Base-by-base conservation (phyloP, 2,888 invertebrate species). In the Electrophaes corylata region DNA sequence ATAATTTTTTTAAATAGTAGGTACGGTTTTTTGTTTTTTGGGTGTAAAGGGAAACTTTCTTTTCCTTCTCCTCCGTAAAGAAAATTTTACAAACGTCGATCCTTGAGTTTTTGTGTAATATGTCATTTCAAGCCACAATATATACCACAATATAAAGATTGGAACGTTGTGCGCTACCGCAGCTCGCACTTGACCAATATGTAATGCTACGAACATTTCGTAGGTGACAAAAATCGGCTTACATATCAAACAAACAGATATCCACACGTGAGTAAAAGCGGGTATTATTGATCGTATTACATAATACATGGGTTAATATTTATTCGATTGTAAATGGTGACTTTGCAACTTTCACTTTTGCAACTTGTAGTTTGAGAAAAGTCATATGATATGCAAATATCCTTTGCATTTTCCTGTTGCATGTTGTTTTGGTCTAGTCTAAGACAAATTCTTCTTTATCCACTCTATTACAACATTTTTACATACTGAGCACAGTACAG, bases 341-440 rank as follows among this genome's bases (percentile, higher is more conserved):
- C 76, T 76, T 76, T 71, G 67, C 78, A 72, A 79, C 90, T 90
- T 90, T 90, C 90, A 84, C 90, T 89, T 85, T 79, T 72, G 81
- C 83, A 73, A 76, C 61, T 50, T 52, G 52, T 45, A 62, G 67
- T 64, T n/a, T 70, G 73, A 76, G 81, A 83, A 82, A 81, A 80
- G 75, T 79, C 81, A 78, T 76, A 75, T 80, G 80, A 79, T 81
- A 78, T 74, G 72, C 73, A 73, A 66, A 77, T 72, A 70, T 69
- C 43, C 51, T 48, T 26, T 72, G 69, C 70, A 72, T 66, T 66
- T 72, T 70, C 65, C 61, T 64, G 20, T 20, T 29, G 26, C 26
- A 29, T 4, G 23, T 29, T 29, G 2, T 29, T 29, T 10, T 29
- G 26, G 26, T 29, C 6, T 10, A 29, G 3, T 29, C 10, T 29